Evolutionary conservation across 1,140 invertebrate genomes (phyloP).

Genomic region (Drosophila paulistorum): DNA sequence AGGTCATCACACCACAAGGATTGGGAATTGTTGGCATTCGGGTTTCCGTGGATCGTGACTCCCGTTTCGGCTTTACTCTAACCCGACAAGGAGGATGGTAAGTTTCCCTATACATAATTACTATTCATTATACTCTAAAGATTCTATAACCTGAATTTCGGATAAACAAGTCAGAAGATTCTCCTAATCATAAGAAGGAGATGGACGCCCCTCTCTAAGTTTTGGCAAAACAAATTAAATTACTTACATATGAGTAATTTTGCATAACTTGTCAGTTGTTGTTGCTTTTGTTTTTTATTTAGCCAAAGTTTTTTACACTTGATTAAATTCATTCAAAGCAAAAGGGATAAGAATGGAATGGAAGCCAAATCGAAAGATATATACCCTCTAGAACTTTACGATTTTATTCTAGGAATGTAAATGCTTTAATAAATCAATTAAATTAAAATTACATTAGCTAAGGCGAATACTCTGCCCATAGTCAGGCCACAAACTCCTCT

Average conservation of each 20-base stretch:
- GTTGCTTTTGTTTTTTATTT: conserved; percentile 5
- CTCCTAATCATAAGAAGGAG: no score
- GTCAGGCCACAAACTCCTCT: no score
- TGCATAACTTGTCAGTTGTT: conserved; percentile 49
- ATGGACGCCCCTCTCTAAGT: no score
- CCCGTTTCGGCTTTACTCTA: conserved; percentile 97
- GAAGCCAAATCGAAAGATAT: not conserved
- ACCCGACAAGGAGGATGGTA: conserved; percentile 97
- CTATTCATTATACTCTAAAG: not conserved
- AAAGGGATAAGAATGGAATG: not conserved
- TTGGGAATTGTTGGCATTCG: conserved; percentile 97
- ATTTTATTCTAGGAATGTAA: not conserved
- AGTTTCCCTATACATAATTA: conserved; percentile 83
- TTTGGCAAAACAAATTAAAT: conserved; percentile 39
- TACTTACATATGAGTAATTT: conserved; percentile 73
- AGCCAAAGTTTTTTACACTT: conserved; percentile 26
- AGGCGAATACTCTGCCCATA: no score
- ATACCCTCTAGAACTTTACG: not conserved
- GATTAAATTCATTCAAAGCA: conserved; percentile 71
- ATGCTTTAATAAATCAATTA: no score
- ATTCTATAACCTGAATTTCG: conserved; percentile 2
- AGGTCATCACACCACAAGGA: conserved; percentile 96
- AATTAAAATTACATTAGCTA: no score
- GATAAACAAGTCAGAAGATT: not conserved
- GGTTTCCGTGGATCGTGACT: conserved; percentile 96